These are phyloP conservation scores for Corythaixoides concolor DNA, from an alignment of 2,113 vertebrate species.

Conservation along the genomic window DNA sequence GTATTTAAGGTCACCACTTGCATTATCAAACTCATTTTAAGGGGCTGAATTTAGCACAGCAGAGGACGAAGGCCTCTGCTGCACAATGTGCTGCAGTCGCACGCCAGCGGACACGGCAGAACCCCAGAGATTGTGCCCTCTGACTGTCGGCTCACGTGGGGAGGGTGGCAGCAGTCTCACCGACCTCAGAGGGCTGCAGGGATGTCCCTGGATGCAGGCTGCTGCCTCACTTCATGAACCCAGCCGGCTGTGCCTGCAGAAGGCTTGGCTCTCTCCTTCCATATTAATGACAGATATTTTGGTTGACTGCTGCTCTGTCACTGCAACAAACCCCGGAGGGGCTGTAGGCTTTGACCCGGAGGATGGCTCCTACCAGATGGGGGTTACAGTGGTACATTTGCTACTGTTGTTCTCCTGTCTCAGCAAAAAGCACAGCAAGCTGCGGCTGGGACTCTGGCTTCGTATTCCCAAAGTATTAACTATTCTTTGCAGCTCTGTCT, in stretches of 20 bases:
- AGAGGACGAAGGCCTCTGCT: background rate
- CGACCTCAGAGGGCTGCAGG: background rate
- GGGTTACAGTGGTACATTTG: background rate
- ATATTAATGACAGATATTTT: background rate
- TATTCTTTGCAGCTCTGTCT: background rate
- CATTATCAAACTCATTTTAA: background rate
- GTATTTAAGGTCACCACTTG: background rate
- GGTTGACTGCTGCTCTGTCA: background rate
- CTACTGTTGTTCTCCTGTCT: background rate
- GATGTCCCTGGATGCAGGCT: background rate
- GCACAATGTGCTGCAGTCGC: fast-evolving
- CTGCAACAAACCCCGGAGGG: background rate
- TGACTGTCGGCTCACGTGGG: background rate
- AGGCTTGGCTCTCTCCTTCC: background rate
- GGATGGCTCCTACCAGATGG: background rate
- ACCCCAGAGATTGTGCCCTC: background rate
- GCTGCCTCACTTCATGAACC: background rate
- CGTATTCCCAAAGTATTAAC: background rate
- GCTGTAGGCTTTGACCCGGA: background rate
- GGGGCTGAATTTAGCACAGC: background rate
- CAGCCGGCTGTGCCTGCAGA: fast-evolving
- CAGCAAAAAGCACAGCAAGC: background rate
- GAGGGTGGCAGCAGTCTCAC: background rate
- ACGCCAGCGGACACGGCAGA: fast-evolving
- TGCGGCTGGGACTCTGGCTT: background rate